Conservation (phyloP, 2,888 invertebrate species). For the Auanema freiburgensis region DNA sequence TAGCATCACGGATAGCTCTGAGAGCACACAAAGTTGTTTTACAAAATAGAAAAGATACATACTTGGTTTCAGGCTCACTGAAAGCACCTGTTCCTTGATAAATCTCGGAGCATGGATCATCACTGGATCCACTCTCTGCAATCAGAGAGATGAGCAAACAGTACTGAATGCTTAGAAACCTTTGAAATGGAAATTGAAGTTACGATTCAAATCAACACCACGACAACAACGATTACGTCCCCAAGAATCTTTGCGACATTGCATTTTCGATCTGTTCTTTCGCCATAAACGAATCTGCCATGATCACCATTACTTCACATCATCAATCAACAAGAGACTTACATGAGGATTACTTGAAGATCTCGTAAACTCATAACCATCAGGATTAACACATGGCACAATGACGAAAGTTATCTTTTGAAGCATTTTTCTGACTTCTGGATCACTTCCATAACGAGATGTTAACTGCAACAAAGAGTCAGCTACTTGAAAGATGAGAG, state of each 20-base stretch:
- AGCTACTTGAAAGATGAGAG: too few relatives aligned
- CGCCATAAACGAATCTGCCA: conserved; percentile 61
- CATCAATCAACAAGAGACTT: conserved; percentile 2
- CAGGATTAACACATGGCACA: conserved; percentile 60
- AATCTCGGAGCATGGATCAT: conserved; percentile 63
- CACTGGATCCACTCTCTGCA: conserved; percentile 60
- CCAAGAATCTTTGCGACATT: conserved; percentile 54
- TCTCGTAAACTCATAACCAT: conserved; percentile 62
- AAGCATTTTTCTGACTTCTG: conserved; percentile 50
- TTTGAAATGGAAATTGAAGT: conserved; percentile 63
- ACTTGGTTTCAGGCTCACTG: conserved; percentile 61
- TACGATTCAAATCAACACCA: conserved; percentile 63
- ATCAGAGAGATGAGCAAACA: not conserved
- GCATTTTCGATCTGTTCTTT: conserved; percentile 60
- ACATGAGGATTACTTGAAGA: conserved; percentile 52
- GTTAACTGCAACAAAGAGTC: conserved; percentile 42
- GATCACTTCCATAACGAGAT: conserved; percentile 55
- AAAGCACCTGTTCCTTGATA: conserved; percentile 61
- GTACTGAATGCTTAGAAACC: conserved; percentile 20
- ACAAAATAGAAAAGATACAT: not conserved
- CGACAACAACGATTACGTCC: conserved; percentile 60
- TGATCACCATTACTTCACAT: not conserved
- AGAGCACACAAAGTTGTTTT: not conserved
- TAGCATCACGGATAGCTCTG: conserved; percentile 58
- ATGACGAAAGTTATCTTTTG: conserved; percentile 59